These are phyloP conservation scores for Sycophila texana DNA, from an alignment of 2,888 invertebrate species.

Conservation along the genomic window DNA sequence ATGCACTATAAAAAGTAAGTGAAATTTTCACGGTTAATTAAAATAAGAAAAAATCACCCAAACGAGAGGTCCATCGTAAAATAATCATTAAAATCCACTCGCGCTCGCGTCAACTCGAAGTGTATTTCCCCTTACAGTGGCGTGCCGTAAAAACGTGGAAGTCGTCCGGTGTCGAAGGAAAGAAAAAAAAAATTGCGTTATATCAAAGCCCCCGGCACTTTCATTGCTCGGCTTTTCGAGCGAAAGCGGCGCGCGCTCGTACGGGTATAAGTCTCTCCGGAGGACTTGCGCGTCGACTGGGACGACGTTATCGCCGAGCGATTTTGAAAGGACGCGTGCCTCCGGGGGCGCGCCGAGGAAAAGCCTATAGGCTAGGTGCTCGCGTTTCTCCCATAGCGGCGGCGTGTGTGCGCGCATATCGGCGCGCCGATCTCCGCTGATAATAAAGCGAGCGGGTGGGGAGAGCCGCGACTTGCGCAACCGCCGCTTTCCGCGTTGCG, in stretches of 20 bases:
- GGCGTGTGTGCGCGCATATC: not conserved
- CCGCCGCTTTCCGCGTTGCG: not conserved
- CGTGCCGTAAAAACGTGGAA: no score
- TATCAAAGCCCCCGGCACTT: no score
- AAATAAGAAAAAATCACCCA: no score
- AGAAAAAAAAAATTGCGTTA: no score
- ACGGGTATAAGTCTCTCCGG: not conserved
- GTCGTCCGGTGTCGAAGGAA: no score
- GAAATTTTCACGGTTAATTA: no score
- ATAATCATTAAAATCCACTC: no score
- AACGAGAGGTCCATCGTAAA: no score
- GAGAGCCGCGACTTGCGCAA: not conserved
- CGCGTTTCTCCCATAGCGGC: not conserved
- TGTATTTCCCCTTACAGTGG: no score
- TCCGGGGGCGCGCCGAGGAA: not conserved
- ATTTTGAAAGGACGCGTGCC: conserved; percentile 50
- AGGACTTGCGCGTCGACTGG: not conserved
- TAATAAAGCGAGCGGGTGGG: no score
- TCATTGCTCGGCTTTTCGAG: not conserved
- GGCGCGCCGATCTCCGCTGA: not conserved
- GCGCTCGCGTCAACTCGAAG: not conserved
- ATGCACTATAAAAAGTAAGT: not conserved
- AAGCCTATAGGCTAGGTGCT: conserved; percentile 2
- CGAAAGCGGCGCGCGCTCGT: not conserved
- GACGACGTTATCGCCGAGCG: conserved; percentile 41